These are phyloP conservation scores for Gadopsis marmoratus DNA, from an alignment of 2,797 vertebrate species.

Conservation along the genomic window DNA sequence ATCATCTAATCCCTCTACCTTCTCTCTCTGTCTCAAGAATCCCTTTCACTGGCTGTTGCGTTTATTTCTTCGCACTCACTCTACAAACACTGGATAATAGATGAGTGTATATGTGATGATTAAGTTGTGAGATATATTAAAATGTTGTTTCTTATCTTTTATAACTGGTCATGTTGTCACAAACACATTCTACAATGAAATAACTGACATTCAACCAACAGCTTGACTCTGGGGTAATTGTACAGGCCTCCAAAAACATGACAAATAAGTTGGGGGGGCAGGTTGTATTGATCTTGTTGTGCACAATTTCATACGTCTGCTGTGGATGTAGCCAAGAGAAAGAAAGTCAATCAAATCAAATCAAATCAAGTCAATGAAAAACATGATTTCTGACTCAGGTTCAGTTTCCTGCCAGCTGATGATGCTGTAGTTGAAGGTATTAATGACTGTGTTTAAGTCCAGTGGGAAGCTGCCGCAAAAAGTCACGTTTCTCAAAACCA, in stretches of 20 bases:
- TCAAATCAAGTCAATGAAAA: conserved; percentile 1
- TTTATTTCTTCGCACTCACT: background rate
- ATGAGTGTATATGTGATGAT: background rate
- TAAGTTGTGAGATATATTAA: background rate
- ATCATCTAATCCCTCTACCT: background rate
- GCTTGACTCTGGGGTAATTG: no score
- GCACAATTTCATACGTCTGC: background rate
- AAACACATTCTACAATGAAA: no score
- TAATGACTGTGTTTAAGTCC: no score
- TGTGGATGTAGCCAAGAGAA: background rate
- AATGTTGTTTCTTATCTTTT: no score
- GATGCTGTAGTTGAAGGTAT: background rate
- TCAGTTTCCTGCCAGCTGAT: background rate
- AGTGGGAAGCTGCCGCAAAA: background rate
- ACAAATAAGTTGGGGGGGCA: background rate
- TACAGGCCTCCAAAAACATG: background rate
- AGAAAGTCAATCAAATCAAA: conserved; percentile 5
- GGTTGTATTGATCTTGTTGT: background rate
- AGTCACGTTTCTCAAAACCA: background rate
- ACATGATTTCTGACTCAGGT: background rate
- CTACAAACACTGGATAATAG: background rate
- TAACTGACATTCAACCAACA: no score
- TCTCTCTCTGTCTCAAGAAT: background rate
- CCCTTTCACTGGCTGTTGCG: background rate
- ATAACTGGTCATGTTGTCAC: no score